These are phyloP conservation scores for Petromus typicus DNA, from an alignment of 2,113 vertebrate species.

Conservation along the genomic window DNA sequence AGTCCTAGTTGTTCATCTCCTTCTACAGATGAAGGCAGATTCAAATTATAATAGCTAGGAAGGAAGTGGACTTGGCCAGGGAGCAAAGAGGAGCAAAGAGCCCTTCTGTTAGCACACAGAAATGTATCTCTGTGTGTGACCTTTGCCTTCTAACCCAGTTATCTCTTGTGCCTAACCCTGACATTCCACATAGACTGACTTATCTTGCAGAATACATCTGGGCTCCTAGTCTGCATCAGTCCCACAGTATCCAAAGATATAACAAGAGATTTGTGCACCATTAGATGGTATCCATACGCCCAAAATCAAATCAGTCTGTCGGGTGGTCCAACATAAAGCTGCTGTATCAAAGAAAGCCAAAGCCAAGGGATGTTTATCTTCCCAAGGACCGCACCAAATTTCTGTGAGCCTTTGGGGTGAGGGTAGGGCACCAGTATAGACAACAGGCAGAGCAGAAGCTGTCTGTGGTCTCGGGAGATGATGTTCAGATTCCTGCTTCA, in stretches of 20 bases:
- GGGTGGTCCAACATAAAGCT: background rate
- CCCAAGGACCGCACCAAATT: background rate
- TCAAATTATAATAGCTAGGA: conserved; percentile 78
- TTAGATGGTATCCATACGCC: background rate
- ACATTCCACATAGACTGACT: conserved; percentile 19
- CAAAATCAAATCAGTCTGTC: conserved; percentile 44
- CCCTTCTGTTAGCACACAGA: conserved; percentile 77
- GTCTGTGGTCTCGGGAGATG: background rate
- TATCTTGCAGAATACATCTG: conserved; percentile 42
- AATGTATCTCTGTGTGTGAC: conserved; percentile 76
- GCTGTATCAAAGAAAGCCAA: background rate
- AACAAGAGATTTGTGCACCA: background rate
- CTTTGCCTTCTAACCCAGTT: conserved; percentile 76
- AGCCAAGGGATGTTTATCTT: background rate
- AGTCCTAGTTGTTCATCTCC: conserved; percentile 51
- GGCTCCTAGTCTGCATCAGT: conserved; percentile 15
- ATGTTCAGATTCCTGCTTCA: background rate
- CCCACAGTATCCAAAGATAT: conserved; percentile 54
- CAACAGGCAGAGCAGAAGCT: background rate
- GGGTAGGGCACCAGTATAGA: background rate
- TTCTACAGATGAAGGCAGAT: conserved; percentile 73
- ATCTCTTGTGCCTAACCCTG: conserved; percentile 63
- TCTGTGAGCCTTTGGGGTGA: background rate
- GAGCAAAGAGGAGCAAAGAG: conserved; percentile 61
- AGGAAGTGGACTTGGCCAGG: conserved; percentile 77